These are phyloP conservation scores for Leptopilina drosophilae DNA, from an alignment of 2,888 invertebrate genomes.

Conservation along the genomic window DNA sequence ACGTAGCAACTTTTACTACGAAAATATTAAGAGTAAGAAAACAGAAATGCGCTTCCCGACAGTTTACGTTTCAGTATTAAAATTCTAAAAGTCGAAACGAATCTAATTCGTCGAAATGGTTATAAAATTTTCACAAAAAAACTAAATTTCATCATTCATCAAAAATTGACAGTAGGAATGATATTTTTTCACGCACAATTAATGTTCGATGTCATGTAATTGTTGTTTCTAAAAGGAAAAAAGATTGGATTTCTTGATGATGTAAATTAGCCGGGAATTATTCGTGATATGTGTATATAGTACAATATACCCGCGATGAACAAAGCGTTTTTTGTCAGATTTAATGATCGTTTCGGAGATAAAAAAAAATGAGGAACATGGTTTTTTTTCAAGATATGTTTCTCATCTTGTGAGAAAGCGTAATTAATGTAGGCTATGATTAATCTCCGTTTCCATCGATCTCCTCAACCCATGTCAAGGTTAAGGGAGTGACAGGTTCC, in stretches of 20 bases:
- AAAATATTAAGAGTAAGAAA: too few species aligned
- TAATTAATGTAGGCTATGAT: conserved; percentile 37
- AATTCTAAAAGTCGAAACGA: too few species aligned
- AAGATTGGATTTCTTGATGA: neutral
- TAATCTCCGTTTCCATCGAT: conserved; percentile 34
- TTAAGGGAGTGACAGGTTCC: conserved; percentile 37
- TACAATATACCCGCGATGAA: conserved; percentile 13
- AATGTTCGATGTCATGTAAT: conserved; percentile 3
- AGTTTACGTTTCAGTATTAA: too few species aligned
- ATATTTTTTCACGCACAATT: neutral
- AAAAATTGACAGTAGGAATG: neutral
- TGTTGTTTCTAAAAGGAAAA: neutral
- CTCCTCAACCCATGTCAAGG: conserved; percentile 38
- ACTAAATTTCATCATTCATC: neutral
- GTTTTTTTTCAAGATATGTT: conserved; percentile 18
- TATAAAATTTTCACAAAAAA: too few species aligned
- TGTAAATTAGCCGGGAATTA: conserved; percentile 20
- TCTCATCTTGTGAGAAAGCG: conserved; percentile 20
- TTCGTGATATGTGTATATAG: neutral
- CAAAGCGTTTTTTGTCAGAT: conserved; percentile 31
- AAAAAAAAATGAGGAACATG: conserved; percentile 3
- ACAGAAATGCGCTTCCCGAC: too few species aligned
- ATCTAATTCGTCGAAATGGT: too few species aligned
- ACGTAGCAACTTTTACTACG: too few species aligned
- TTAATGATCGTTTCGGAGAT: conserved; percentile 1